Percentiles rank a stretch among this genome's conserved stretches.
Conservation (phyloP, 2,113 vertebrate species). For the Cricetomys ansorgei region DNA sequence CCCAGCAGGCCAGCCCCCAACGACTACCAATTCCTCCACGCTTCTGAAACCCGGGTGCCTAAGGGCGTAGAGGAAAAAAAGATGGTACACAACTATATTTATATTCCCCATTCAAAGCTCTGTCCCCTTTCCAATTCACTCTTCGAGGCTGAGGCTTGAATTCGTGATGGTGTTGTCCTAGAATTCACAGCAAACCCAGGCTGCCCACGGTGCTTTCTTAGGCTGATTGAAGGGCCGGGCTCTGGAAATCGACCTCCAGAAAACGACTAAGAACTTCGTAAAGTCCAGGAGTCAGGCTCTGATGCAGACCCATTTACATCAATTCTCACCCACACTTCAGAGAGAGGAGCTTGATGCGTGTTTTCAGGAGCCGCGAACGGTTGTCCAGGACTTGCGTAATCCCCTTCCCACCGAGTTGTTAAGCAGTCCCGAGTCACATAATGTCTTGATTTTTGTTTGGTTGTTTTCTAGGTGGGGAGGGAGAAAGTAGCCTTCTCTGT, state of each 20-base stretch:
- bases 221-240: background rate
- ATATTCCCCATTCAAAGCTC: background rate
- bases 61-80: background rate
- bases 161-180: background rate
- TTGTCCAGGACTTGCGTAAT: background rate
- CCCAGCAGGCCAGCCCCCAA: background rate
- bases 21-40: background rate
- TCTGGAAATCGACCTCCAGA: background rate
- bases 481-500: no score
- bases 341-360: background rate
- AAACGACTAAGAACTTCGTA: background rate
- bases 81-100: background rate
- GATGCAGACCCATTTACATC: fast-evolving
- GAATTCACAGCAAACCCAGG: conserved; percentile 1
- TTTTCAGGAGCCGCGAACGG: background rate
- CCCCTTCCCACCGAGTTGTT: fast-evolving
- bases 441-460: background rate
- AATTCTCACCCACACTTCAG: background rate
- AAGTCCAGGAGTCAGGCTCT: no score
- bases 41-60: background rate
- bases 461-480: background rate
- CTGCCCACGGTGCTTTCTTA: background rate
- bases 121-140: background rate
- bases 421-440: background rate
- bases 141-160: background rate